A percentile compares a stretch with the other conserved stretches of the same genome.
Conservation (phyloP, 2,797 vertebrate genomes). For the Lepus townsendii region DNA sequence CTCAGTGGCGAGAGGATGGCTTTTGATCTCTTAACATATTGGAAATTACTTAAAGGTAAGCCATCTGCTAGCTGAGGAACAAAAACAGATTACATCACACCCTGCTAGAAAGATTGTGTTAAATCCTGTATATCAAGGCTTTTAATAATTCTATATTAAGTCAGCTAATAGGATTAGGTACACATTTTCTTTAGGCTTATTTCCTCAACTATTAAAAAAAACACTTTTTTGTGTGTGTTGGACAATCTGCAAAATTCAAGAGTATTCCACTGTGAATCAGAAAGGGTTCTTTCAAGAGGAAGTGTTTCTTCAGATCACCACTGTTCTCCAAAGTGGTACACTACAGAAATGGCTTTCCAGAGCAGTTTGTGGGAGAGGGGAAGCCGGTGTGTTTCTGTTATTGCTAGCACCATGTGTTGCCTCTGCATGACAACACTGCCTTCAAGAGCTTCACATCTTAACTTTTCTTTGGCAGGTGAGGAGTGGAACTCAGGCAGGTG, state of each 20-base stretch:
- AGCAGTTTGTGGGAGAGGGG: not conserved
- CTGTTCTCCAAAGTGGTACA: conserved; percentile 74
- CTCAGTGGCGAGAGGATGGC: conserved; percentile 89
- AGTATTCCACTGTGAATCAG: conserved; percentile 82
- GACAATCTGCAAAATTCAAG: conserved; percentile 86
- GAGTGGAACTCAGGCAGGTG: not conserved
- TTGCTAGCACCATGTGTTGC: not conserved
- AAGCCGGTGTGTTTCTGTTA: not conserved
- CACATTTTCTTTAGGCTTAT: conserved; percentile 89
- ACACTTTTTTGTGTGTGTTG: conserved; percentile 70
- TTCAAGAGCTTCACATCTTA: not conserved
- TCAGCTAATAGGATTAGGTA: conserved; percentile 95
- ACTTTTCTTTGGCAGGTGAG: not conserved
- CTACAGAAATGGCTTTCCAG: conserved; percentile 61
- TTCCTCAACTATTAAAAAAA: conserved; percentile 87
- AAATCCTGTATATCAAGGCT: conserved; percentile 91
- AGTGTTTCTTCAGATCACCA: conserved; percentile 79
- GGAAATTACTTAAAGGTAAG: conserved; percentile 97
- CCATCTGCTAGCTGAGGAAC: conserved; percentile 92
- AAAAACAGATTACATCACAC: conserved; percentile 96
- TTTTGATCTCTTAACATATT: conserved; percentile 95
- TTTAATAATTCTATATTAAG: conserved; percentile 93
- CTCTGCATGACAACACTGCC: not conserved
- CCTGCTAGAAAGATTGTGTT: conserved; percentile 93
- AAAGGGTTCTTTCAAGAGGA: conserved; percentile 81